These are phyloP conservation scores for Atherinomorus stipes DNA, from an alignment of 2,113 vertebrate species.

Conservation along the genomic window DNA sequence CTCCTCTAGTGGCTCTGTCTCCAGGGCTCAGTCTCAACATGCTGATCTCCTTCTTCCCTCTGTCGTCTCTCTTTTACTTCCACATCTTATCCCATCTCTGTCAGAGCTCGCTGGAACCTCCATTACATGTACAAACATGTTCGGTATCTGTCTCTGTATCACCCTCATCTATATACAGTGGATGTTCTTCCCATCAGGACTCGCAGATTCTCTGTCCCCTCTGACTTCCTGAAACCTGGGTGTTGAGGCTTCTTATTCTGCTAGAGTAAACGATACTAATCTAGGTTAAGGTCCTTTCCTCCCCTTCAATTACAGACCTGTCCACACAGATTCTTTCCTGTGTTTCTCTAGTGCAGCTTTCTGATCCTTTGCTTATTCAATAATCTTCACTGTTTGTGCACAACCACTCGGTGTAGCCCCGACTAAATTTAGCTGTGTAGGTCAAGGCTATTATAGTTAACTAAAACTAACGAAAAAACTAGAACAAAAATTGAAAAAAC, in stretches of 20 bases:
- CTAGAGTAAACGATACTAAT: conserved; percentile 71
- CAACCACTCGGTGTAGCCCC: conserved; percentile 9
- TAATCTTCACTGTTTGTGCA: conserved; percentile 28
- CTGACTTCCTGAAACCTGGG: conserved; percentile 49
- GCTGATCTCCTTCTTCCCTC: conserved; percentile 68
- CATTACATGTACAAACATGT: conserved; percentile 36
- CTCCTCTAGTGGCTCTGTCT: conserved; percentile 79
- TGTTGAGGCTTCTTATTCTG: conserved; percentile 48
- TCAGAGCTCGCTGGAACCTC: conserved; percentile 53
- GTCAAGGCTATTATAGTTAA: no score
- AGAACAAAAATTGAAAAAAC: no score
- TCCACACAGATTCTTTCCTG: conserved; percentile 63
- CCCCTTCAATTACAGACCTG: conserved; percentile 70
- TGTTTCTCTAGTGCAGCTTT: conserved; percentile 21
- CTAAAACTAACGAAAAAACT: no score
- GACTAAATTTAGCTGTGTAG: conserved; percentile 42
- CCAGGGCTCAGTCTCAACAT: conserved; percentile 76
- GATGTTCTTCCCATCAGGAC: conserved; percentile 22
- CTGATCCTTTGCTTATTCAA: conserved; percentile 39
- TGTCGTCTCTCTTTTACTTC: conserved; percentile 58
- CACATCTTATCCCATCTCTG: conserved; percentile 67
- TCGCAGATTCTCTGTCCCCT: conserved; percentile 13
- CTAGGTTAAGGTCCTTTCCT: conserved; percentile 59
- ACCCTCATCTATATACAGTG: conserved; percentile 11
- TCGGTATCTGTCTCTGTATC: conserved; percentile 22